Evolutionary conservation across 2,797 vertebrate genomes (phyloP).

Genomic region (Pangasius djambal): DNA sequence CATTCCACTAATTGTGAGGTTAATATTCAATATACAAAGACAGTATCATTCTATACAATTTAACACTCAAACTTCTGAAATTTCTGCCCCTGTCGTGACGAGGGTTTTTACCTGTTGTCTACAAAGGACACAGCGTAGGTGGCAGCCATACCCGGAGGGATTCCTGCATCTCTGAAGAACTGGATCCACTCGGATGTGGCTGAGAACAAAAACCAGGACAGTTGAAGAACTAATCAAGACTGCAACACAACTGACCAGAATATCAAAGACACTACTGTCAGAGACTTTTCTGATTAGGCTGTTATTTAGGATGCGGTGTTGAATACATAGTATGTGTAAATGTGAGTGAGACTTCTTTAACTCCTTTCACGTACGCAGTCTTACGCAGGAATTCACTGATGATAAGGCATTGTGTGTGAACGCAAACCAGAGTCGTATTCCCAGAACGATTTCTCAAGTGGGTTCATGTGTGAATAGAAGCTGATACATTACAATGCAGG

Average conservation of each 20-base stretch:
- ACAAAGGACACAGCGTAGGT: constrained; percentile 92
- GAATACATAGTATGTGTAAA: background rate
- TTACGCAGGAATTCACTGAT: background rate
- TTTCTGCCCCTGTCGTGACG: background rate
- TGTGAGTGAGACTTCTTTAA: background rate
- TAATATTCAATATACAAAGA: background rate
- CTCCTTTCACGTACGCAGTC: background rate
- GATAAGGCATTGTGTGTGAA: background rate
- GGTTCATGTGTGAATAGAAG: background rate
- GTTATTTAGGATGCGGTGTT: background rate
- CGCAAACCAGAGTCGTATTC: background rate
- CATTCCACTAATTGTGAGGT: background rate
- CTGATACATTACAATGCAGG: background rate
- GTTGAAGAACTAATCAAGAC: background rate
- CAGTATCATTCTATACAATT: background rate
- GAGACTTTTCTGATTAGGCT: background rate
- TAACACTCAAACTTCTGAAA: too few relatives aligned
- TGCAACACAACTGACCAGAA: background rate
- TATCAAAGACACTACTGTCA: background rate
- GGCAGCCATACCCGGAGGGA: constrained; percentile 89
- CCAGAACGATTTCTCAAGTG: background rate
- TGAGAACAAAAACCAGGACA: constrained; percentile 53
- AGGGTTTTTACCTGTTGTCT: constrained; percentile 86
- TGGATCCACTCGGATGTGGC: constrained; percentile 95
- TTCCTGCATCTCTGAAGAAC: constrained; percentile 95